These are phyloP conservation scores for Caloenas nicobarica DNA, from an alignment of 2,113 vertebrate genomes.

Conservation along the genomic window DNA sequence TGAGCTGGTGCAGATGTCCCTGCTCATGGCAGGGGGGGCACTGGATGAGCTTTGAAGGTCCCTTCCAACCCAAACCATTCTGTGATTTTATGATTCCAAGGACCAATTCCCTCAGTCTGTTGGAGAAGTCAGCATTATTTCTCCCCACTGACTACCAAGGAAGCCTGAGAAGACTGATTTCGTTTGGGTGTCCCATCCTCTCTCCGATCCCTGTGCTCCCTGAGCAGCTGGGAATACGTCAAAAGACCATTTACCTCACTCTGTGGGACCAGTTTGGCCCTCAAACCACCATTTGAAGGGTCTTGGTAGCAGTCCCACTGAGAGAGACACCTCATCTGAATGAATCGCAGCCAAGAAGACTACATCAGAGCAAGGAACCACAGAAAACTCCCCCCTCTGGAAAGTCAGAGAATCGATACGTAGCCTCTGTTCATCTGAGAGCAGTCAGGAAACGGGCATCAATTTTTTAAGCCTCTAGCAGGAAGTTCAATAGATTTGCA, in stretches of 20 bases:
- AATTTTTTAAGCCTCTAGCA: constrained; percentile 55
- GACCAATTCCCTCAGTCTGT: accelerated
- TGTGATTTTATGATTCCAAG: neutral
- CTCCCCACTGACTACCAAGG: neutral
- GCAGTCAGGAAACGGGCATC: neutral
- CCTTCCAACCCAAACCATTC: too few relatives aligned
- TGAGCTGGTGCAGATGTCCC: too few relatives aligned
- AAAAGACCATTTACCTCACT: neutral
- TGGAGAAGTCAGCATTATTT: neutral
- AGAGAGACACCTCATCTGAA: neutral
- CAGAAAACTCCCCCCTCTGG: neutral
- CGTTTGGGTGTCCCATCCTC: neutral
- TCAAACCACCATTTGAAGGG: neutral
- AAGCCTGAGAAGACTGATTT: neutral
- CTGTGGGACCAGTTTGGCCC: neutral
- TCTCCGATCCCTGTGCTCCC: neutral
- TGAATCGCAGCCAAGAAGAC: neutral
- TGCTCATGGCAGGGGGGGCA: too few relatives aligned
- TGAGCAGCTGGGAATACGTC: neutral
- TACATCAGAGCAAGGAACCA: neutral
- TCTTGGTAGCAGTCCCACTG: neutral
- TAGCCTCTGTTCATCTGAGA: neutral
- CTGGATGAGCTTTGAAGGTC: too few relatives aligned
- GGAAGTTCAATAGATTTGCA: constrained; percentile 38
- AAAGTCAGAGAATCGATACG: neutral